A percentile compares a stretch with the other conserved stretches of the same genome.
These are phyloP conservation scores for Anthophora plumipes DNA, from an alignment of 2,888 invertebrate genomes.

Conservation along the genomic window DNA sequence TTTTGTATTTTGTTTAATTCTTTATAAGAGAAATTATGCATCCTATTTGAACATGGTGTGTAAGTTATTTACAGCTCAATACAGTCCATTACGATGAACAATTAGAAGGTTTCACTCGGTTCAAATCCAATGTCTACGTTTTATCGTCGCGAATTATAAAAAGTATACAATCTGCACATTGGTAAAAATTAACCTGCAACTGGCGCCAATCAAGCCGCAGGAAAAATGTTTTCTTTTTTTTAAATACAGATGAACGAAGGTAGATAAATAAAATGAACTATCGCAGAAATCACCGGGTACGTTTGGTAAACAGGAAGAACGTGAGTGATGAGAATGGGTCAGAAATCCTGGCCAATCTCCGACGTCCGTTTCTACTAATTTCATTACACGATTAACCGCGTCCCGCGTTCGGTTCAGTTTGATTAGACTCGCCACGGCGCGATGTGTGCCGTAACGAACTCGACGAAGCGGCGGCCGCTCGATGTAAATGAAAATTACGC, in stretches of 20 bases:
- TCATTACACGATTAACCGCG: conserved; percentile 68
- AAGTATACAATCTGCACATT: too few relatives aligned
- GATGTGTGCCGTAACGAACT: conserved; percentile 70
- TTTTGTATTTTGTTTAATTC: too few relatives aligned
- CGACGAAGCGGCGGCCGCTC: conserved; percentile 46
- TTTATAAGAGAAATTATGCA: too few relatives aligned
- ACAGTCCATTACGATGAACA: too few relatives aligned
- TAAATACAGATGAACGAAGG: neutral
- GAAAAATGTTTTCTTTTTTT: too few relatives aligned
- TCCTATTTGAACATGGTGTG: too few relatives aligned
- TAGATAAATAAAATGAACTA: neutral
- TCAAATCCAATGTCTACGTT: too few relatives aligned
- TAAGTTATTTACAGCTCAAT: too few relatives aligned
- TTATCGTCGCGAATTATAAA: too few relatives aligned
- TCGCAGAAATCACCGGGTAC: conserved; percentile 19
- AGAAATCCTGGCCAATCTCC: conserved; percentile 48
- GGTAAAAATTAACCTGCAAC: too few relatives aligned
- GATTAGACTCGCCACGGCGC: conserved; percentile 61
- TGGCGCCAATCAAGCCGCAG: too few relatives aligned
- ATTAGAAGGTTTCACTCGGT: too few relatives aligned
- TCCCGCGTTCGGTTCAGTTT: conserved; percentile 58
- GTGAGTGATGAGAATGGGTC: conserved; percentile 48
- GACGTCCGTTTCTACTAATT: conserved; percentile 64
- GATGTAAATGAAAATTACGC: conserved; percentile 64
- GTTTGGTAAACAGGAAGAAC: conserved; percentile 46